Conservation (phyloP, 2,797 vertebrate genomes). For the Alfaro cultratus region DNA sequence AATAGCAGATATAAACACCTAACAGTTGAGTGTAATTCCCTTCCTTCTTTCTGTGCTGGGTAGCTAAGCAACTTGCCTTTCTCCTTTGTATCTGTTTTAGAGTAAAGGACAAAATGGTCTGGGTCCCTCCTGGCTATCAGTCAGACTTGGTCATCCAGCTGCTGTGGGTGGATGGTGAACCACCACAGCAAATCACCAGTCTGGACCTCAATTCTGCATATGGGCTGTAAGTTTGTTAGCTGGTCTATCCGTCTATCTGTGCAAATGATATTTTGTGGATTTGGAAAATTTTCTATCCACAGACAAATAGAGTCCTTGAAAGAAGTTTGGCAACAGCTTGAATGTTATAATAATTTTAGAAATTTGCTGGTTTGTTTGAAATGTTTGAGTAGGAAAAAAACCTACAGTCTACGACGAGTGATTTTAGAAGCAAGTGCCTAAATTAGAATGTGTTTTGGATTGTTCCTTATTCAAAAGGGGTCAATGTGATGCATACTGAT, state of each 20-base stretch:
- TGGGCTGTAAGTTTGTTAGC: constrained; percentile 90
- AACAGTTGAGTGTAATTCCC: not conserved
- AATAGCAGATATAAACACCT: not conserved
- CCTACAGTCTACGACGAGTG: not conserved
- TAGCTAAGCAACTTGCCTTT: not conserved
- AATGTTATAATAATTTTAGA: not conserved
- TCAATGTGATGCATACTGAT: not conserved
- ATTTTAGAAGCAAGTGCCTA: not conserved
- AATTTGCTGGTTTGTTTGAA: not conserved
- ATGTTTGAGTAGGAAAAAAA: not conserved
- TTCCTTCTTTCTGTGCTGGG: not conserved
- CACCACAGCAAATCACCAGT: constrained; percentile 96
- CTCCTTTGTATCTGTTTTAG: constrained; percentile 63
- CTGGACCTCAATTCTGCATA: constrained; percentile 95
- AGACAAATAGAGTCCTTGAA: not conserved
- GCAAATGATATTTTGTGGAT: not conserved
- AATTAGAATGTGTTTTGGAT: not conserved
- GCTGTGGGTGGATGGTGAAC: constrained; percentile 93
- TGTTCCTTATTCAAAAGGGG: not conserved
- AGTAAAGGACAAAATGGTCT: constrained; percentile 89
- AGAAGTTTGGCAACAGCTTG: not conserved
- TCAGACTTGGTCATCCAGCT: constrained; percentile 94
- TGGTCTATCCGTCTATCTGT: not conserved
- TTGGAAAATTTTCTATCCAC: not conserved
- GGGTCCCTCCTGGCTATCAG: constrained; percentile 95